Conservation (phyloP, 2,113 vertebrate genomes). For the Crotalus horridus region DNA sequence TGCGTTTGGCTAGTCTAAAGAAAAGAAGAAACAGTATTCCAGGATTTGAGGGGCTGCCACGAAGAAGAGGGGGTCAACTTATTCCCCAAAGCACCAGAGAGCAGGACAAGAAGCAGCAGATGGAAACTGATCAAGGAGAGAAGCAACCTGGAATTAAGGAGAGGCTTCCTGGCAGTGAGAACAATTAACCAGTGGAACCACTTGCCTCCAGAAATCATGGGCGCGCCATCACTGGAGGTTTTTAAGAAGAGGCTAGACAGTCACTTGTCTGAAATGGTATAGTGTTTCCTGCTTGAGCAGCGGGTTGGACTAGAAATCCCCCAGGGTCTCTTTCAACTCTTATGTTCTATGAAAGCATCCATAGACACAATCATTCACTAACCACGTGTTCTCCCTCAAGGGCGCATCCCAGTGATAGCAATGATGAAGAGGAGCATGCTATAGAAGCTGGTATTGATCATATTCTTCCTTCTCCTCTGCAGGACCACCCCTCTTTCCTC, state of each 20-base stretch:
- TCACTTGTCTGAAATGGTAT: too few relatives aligned
- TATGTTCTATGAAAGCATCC: background rate
- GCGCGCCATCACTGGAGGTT: background rate
- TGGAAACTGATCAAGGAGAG: too few relatives aligned
- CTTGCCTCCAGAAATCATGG: too few relatives aligned
- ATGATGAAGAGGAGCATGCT: background rate
- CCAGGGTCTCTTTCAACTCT: too few relatives aligned
- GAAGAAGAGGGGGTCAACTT: background rate
- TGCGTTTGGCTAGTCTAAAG: background rate
- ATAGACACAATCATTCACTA: background rate
- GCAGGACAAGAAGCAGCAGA: too few relatives aligned
- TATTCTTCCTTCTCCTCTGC: slow-evolving; percentile 41
- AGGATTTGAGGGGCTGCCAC: background rate
- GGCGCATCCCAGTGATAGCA: background rate
- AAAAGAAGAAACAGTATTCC: background rate
- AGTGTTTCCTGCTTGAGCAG: too few relatives aligned
- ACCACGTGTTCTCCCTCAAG: background rate
- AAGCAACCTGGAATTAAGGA: too few relatives aligned
- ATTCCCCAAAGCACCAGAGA: too few relatives aligned
- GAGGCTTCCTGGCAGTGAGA: too few relatives aligned
- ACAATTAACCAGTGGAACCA: too few relatives aligned
- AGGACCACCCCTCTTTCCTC: background rate
- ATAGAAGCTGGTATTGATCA: background rate
- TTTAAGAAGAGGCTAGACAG: background rate
- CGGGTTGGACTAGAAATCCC: too few relatives aligned